Evolutionary conservation across 2,888 invertebrate species (phyloP), one percentile per base, ranked within the genome.

Genomic region (Thymelicus sylvestris): DNA sequence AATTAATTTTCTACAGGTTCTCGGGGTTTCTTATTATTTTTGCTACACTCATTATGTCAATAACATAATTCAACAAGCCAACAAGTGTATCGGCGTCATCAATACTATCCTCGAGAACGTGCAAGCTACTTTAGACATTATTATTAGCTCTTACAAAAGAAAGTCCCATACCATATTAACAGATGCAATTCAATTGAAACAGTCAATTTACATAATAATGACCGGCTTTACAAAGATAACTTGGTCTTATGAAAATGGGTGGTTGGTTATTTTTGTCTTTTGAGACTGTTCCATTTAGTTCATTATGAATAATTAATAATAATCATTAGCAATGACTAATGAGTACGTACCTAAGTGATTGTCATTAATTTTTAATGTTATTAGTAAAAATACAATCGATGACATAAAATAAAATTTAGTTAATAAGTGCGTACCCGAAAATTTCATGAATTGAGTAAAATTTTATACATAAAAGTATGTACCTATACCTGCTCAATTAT

Each of bases 151-250:
- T 15, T 63, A 69, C 38, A 64, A 69, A 57, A 63, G 63, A 63
- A 69, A 69, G 57, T 69, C 19, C 47, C 39, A 44, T 68, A 3
- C 0, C 44, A 39, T 15, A 7, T 41, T 55, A 7, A 19, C n/a
- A 38, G 38, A 63, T 69, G 13, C 64, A 69, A 41, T 31, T 67
- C 10, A 8, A 7, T 24, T 67, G 6, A n/a, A 24, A 62, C 67
- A 50, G 38, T 39, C 6, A 15, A 69, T 69, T 69, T 64, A 38
- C 64, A 69, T 69, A 38, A 64, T 64, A 69, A 69, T 64, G 15
- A 55, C 31, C 15, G 41, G 62, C 10, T 44, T 44, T 13, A 48
- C 13, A 47, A 4, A 8, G 2, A 50, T 1, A 4, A 8, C 41
- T n/a, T 24, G 31, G 6, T 47, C 31, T 15, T 62, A 64, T 64